Evolutionary conservation across 2,888 invertebrate genomes (phyloP).

Genomic region (Drosophila paranaensis): DNA sequence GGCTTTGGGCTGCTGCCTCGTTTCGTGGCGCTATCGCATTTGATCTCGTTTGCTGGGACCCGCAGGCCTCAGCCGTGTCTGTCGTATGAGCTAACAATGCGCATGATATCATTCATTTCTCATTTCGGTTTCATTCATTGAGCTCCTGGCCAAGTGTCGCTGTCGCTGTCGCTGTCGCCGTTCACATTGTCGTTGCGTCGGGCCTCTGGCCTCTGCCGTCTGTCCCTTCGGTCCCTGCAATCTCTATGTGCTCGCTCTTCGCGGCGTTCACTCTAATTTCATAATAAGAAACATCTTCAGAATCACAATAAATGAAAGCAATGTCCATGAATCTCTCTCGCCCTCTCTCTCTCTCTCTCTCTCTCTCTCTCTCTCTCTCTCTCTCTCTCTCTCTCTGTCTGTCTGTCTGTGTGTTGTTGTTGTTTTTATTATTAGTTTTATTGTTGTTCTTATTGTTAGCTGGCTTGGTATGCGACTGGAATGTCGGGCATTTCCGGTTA

Average conservation of each 20-base stretch:
- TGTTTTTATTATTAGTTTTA: constrained; percentile 56
- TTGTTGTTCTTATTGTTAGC: constrained; percentile 62
- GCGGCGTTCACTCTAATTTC: constrained; percentile 73
- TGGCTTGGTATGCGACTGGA: constrained; percentile 62
- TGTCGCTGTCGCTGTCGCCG: constrained; percentile 37
- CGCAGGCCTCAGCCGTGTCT: constrained; percentile 58
- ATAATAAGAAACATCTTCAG: constrained; percentile 78
- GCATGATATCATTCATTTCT: constrained; percentile 77
- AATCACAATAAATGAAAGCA: constrained; percentile 59
- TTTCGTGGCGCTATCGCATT: constrained; percentile 83
- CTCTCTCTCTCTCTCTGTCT: constrained; percentile 37
- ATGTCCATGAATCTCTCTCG: constrained; percentile 36
- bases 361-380: constrained; percentile 37
- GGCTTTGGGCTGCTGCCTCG: constrained; percentile 56
- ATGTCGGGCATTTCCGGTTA: constrained; percentile 70
- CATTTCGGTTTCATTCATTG: constrained; percentile 74
- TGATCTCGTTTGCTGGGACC: constrained; percentile 81
- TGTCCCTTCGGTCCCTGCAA: constrained; percentile 20
- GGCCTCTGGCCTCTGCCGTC: constrained; percentile 12
- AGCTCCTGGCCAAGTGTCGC: constrained; percentile 73
- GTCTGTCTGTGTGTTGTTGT: constrained; percentile 28
- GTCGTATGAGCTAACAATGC: constrained; percentile 73
- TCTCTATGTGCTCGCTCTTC: constrained; percentile 30
- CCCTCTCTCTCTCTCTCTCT: constrained; percentile 28
- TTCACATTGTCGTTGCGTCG: constrained; percentile 21